A percentile compares a stretch with the other conserved stretches of the same genome.
phyloP scores from a whole-genome alignment of 2,888 invertebrate genomes.

The Mamestra brassicae region DNA sequence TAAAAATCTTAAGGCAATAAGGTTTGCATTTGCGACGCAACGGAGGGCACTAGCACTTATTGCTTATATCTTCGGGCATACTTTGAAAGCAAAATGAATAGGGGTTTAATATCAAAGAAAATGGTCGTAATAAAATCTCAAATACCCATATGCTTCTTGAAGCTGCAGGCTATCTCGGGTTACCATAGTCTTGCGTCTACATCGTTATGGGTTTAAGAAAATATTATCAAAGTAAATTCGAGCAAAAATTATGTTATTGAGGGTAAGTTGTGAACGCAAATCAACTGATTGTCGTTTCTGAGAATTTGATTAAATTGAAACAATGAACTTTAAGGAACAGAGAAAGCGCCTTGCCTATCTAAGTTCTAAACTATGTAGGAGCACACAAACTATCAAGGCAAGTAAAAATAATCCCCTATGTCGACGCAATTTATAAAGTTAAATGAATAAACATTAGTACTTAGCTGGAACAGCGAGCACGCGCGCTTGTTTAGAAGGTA shows the following conservation, averaged over 20 bases:
- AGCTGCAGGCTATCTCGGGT: neutral
- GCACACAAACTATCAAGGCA: neutral
- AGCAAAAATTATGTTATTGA: too few relatives aligned
- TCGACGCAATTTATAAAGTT: neutral
- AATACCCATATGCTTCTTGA: neutral
- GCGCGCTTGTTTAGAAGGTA: neutral
- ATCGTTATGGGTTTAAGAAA: neutral
- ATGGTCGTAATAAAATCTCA: neutral
- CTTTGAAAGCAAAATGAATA: neutral
- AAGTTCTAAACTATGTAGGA: neutral
- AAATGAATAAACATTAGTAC: slow-evolving; percentile 20
- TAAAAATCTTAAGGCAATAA: slow-evolving; percentile 3
- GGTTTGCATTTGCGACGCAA: too few relatives aligned
- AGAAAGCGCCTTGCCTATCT: neutral
- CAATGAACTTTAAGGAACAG: neutral
- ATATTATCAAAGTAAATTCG: neutral
- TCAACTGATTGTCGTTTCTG: too few relatives aligned
- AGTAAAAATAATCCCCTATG: neutral
- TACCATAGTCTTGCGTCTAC: neutral
- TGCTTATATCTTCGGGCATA: neutral
- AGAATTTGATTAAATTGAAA: neutral
- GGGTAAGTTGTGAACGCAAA: too few relatives aligned
- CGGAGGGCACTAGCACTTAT: too few relatives aligned
- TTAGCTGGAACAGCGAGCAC: neutral
- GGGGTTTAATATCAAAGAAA: neutral